A percentile compares a stretch with the other conserved stretches of the same genome.
These are phyloP conservation scores for Carduelis carduelis DNA, from an alignment of 2,797 vertebrate species.

Conservation along the genomic window DNA sequence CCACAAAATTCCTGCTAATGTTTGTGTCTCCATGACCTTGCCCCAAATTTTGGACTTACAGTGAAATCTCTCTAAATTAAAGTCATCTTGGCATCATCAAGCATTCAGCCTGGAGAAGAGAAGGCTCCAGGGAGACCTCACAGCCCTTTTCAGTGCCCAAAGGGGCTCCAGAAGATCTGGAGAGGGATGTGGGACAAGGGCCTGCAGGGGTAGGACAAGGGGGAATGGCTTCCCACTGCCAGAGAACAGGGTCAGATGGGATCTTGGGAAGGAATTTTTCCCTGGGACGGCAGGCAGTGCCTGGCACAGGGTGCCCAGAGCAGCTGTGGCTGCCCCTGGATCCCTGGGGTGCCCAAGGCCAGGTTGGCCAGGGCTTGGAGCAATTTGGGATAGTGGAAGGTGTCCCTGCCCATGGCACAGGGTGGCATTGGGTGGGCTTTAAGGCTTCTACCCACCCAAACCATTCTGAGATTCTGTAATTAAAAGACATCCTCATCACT, in stretches of 20 bases:
- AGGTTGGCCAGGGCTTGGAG: background rate
- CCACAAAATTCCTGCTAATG: rapidly evolving
- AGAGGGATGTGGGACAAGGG: rapidly evolving
- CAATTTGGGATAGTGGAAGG: rapidly evolving
- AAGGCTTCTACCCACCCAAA: background rate
- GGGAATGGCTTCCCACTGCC: background rate
- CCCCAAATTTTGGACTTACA: background rate
- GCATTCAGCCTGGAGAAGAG: background rate
- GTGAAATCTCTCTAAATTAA: background rate
- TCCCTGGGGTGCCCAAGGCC: background rate
- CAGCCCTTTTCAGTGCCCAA: background rate
- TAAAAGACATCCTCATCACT: background rate
- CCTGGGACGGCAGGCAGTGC: rapidly evolving
- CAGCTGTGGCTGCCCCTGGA: background rate
- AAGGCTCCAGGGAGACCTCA: background rate
- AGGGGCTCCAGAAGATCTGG: background rate
- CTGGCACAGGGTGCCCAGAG: background rate
- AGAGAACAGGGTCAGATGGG: background rate
- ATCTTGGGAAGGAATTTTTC: background rate
- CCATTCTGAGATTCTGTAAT: background rate
- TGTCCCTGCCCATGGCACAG: background rate
- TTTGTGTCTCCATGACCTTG: background rate
- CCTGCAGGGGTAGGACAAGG: rapidly evolving
- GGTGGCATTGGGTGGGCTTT: rapidly evolving
- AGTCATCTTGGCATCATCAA: background rate